Base-by-base conservation (phyloP, 2,797 vertebrate genomes). In the Sphenopsis melanotis region DNA sequence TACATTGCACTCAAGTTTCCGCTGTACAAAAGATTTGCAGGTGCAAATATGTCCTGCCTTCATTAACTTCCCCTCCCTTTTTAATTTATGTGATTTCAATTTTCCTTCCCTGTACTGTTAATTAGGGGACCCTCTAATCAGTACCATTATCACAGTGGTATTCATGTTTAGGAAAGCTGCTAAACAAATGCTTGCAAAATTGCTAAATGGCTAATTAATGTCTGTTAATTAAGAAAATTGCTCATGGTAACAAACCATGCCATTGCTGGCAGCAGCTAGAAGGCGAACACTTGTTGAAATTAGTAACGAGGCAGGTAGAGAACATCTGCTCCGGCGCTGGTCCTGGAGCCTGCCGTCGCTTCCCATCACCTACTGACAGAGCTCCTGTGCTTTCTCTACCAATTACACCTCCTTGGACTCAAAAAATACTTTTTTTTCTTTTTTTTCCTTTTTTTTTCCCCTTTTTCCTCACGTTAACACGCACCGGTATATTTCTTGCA, bases 171-270 rank as follows among this genome's bases (percentile, higher is more conserved):
- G 98, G 98, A 98, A 98, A 98, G 98, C 98, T 98, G 98, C 98
- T 98, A 98, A 98, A 98, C 98, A 98, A 98, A 98, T 98, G 97
- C 98, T 98, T 98, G 98, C 98, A 98, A 98, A 98, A 98, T 98
- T 98, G 98, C 98, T 98, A 98, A 98, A 98, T 98, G 98, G 98
- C 98, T 98, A 98, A 98, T 98, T 98, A 98, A 98, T 98, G 98
- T 98, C 98, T 98, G 98, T 98, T 98, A 98, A 98, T 98, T 98
- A 98, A 98, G 98, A 98, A 98, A 98, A 98, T 98, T 98, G 98
- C 98, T 98, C 97, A 97, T 98, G 97, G 98, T 98, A 98, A 98
- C 98, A 98, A 98, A 98, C 98, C 97, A 98, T 98, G 98, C 98
- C 97, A 97, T 98, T 97, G 97, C 98, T 98, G 98, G 98, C 98